Evolutionary conservation across 2,888 invertebrate species (phyloP).

Genomic region (Diloba caeruleocephala): DNA sequence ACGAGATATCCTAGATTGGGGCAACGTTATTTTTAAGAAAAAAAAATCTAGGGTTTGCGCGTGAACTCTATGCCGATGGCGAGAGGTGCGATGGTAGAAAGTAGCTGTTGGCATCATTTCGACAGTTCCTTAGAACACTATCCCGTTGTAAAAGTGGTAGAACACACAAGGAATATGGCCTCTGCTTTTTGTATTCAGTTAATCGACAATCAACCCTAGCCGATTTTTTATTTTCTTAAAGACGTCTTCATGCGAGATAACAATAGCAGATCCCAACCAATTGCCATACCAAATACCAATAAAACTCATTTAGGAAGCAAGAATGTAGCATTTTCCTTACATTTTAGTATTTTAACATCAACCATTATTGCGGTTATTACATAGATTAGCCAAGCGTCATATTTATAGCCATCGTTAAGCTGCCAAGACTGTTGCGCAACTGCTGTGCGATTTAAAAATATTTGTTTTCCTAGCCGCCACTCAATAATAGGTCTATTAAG

Average conservation of each 20-base stretch:
- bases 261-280: slow-evolving; percentile 29
- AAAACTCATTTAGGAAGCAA: slow-evolving; percentile 20
- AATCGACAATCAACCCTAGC: too few relatives aligned
- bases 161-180: too few relatives aligned
- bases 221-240: not conserved
- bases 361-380: slow-evolving; percentile 50
- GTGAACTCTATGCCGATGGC: too few relatives aligned
- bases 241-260: slow-evolving; percentile 3
- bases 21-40: too few relatives aligned
- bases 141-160: too few relatives aligned
- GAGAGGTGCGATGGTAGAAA: too few relatives aligned
- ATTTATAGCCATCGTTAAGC: slow-evolving; percentile 58
- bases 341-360: slow-evolving; percentile 31
- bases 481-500: slow-evolving; percentile 63
- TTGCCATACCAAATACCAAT: slow-evolving; percentile 39
- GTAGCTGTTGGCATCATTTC: too few relatives aligned
- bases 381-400: slow-evolving; percentile 54
- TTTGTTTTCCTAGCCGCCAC: slow-evolving; percentile 56
- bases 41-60: too few relatives aligned
- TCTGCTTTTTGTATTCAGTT: too few relatives aligned
- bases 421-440: slow-evolving; percentile 60
- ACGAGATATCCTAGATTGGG: too few relatives aligned
- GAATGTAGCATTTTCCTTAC: slow-evolving; percentile 32
- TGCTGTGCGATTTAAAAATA: slow-evolving; percentile 57
- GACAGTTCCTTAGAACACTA: too few relatives aligned